Conservation (phyloP, 2,113 vertebrate genomes). For the Rhagologus leucostigma region DNA sequence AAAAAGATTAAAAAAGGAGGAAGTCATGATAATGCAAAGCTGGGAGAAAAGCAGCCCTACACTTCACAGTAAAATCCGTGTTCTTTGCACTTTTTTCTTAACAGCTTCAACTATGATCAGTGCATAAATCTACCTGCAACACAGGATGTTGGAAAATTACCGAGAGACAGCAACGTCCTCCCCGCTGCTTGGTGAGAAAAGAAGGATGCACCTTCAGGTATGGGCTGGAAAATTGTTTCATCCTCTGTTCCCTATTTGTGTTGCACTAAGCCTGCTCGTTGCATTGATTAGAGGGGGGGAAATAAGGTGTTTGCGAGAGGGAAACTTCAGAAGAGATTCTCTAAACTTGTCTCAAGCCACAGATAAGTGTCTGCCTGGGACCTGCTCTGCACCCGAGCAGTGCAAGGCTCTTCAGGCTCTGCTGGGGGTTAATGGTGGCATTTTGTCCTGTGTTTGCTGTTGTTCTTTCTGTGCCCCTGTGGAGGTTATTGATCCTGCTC, state of each 20-base stretch:
- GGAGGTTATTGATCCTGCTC: not conserved
- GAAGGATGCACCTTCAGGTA: constrained; percentile 52
- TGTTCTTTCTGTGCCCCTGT: not conserved
- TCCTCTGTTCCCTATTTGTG: not conserved
- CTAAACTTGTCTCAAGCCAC: not conserved
- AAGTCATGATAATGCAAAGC: not conserved
- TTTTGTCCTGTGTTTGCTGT: not conserved
- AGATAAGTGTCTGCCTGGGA: not conserved
- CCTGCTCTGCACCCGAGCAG: not conserved
- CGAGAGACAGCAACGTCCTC: not conserved
- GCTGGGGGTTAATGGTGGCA: accelerated
- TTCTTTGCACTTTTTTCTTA: constrained; percentile 37
- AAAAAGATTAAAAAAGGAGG: constrained; percentile 5
- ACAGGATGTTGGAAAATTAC: constrained; percentile 46
- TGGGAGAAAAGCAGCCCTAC: not conserved
- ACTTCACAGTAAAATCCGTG: not conserved
- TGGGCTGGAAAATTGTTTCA: not conserved
- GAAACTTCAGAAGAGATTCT: not conserved
- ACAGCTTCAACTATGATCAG: constrained; percentile 33
- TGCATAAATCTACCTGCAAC: constrained; percentile 34
- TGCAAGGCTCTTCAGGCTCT: not conserved
- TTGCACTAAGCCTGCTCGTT: not conserved
- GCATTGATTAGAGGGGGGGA: not conserved
- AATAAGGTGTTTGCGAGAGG: not conserved
- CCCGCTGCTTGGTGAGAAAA: not conserved